phyloP scores from a whole-genome alignment of 2,797 vertebrate species.

The Centroberyx gerrardi region DNA sequence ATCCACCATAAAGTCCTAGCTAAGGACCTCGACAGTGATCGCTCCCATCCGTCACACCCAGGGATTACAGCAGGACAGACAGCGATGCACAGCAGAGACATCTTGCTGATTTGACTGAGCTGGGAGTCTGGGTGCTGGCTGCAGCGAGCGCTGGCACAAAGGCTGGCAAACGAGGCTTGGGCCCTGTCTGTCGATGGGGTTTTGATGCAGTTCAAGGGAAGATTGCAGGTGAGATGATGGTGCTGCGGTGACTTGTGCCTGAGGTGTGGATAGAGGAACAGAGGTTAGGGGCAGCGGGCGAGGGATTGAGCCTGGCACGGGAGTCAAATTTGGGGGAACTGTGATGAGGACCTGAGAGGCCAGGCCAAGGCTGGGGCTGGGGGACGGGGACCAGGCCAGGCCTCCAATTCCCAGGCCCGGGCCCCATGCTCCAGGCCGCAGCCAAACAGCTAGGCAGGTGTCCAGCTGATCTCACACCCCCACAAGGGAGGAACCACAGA shows the following conservation, averaged over 20 bases:
- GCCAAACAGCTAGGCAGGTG: conserved; percentile 80
- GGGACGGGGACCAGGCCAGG: conserved; percentile 71
- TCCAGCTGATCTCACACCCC: conserved; percentile 85
- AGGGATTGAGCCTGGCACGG: conserved; percentile 58
- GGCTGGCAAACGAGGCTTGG: conserved; percentile 48
- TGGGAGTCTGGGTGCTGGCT: conserved; percentile 52
- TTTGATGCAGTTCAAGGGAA: conserved; percentile 61
- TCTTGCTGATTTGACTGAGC: conserved; percentile 73
- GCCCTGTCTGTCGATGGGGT: conserved; percentile 48
- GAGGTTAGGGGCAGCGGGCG: conserved; percentile 44
- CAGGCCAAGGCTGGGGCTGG: conserved; percentile 52
- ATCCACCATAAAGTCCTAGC: conserved; percentile 69
- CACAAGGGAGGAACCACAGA: conserved; percentile 75
- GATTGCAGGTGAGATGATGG: conserved; percentile 40
- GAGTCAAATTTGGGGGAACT: conserved; percentile 42
- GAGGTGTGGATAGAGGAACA: conserved; percentile 59
- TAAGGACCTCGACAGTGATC: conserved; percentile 65
- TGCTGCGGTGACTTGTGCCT: conserved; percentile 44
- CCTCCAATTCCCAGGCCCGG: conserved; percentile 71
- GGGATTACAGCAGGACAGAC: conserved; percentile 72
- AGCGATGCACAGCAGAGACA: conserved; percentile 57
- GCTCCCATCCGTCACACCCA: conserved; percentile 66
- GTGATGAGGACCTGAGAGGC: conserved; percentile 71
- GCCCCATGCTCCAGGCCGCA: conserved; percentile 63
- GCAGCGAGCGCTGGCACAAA: conserved; percentile 57